A percentile compares a stretch with the other conserved stretches of the same genome.
Evolutionary conservation across 2,113 vertebrate genomes (phyloP).

Genomic region (Thinocorus orbignyianus): DNA sequence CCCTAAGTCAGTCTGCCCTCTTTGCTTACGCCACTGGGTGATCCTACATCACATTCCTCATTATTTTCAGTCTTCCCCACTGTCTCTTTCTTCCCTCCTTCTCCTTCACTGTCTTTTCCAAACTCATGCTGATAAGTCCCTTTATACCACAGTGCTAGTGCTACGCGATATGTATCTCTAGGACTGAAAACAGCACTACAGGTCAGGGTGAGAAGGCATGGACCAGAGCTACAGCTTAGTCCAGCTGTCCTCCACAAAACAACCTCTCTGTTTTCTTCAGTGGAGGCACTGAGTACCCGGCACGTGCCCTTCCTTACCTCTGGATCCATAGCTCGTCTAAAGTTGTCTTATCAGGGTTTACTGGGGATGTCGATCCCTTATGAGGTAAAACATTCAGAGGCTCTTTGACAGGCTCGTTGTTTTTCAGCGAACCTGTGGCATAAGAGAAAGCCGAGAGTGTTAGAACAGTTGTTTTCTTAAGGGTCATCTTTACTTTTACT

Average conservation of each 20-base stretch:
- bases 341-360: neutral
- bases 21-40: neutral
- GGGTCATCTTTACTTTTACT: neutral
- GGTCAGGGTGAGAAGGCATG: neutral
- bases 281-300: neutral
- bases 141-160: neutral
- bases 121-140: neutral
- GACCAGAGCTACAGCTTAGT: neutral
- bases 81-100: neutral
- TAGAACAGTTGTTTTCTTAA: neutral
- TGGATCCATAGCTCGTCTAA: conserved; percentile 26
- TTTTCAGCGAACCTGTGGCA: conserved; percentile 54
- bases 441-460: conserved; percentile 12
- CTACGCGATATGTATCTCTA: neutral
- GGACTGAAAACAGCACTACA: neutral
- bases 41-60: neutral
- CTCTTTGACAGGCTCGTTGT: conserved; percentile 12
- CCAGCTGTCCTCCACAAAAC: neutral
- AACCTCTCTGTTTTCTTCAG: neutral
- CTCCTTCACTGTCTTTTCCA: neutral
- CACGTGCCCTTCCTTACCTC: neutral
- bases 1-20: neutral
- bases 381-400: neutral
- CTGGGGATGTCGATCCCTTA: neutral
- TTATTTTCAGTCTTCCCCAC: neutral